Evolutionary conservation across 2,888 invertebrate genomes (phyloP), one percentile per base, ranked within the genome.

Genomic region (Synanthedon tipuliformis): DNA sequence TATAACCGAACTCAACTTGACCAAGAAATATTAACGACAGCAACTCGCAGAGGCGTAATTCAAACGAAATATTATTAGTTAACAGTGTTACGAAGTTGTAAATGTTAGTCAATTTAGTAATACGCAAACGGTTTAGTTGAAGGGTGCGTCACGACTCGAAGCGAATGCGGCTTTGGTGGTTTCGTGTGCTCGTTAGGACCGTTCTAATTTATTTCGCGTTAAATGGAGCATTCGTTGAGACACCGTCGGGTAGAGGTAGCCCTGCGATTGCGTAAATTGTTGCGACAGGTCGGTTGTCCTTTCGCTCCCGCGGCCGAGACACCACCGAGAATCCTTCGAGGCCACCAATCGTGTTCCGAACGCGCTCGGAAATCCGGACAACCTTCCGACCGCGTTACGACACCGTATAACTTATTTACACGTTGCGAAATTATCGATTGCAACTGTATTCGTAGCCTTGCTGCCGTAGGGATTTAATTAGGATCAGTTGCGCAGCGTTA

Each of bases 341-440:
- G 84, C 81, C 84, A 72, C 61, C 55, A 52, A 52, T 16, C 51
- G 53, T 75, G 83, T 71, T 84, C 82, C 79, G 81, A 82, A 80
- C 82, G 78, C 79, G 84, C 82, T 83, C 86, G 86, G 86, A 87
- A 87, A 87, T 87, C 86, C 86, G 86, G 86, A 86, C 86, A 86
- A 86, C 86, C 86, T 86, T 86, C 86, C 86, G 85, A 85, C 81
- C 77, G 77, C 76, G 74, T 87, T 87, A 85, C 86, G 79, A 86
- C 86, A 87, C 78, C 74, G 79, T 78, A 78, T 83, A 83, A 84
- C 84, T 85, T 84, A 84, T 84, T 83, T 84, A 83, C 81, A 78
- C 76, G 79, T 86, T 86, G 86, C 85, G 85, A 86, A 86, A 86
- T 84, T 70, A 85, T 86, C 84, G 86, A 85, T 86, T 84, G 86